phyloP scores from a whole-genome alignment of 2,113 vertebrate genomes.

The Oceanodroma tethys region DNA sequence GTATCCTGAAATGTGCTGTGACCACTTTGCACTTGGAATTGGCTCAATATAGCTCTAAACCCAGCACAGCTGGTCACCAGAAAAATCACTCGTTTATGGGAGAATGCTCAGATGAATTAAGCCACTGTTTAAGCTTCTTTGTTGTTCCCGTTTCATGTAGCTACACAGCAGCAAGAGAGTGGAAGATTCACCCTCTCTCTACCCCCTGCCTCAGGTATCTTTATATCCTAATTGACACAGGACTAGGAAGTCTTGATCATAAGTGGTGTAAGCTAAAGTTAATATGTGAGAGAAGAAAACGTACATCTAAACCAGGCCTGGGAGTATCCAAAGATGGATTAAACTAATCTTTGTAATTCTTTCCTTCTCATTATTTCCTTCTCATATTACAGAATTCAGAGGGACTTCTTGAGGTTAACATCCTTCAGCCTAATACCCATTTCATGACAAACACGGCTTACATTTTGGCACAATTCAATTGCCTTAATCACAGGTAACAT shows the following conservation, averaged over 20 bases:
- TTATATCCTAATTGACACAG: background rate
- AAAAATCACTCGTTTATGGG: background rate
- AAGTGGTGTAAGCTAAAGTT: background rate
- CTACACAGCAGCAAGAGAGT: background rate
- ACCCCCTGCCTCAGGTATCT: background rate
- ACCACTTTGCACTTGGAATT: background rate
- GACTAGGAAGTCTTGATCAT: background rate
- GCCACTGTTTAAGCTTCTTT: background rate
- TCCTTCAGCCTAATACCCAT: background rate
- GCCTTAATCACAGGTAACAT: background rate
- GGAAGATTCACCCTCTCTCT: background rate
- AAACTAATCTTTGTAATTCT: background rate
- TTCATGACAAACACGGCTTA: background rate
- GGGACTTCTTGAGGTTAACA: background rate
- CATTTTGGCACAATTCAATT: background rate
- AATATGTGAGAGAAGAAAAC: background rate
- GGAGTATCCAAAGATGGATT: background rate
- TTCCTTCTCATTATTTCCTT: background rate
- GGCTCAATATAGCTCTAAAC: background rate
- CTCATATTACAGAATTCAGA: background rate
- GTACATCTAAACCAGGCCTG: background rate
- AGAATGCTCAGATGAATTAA: background rate
- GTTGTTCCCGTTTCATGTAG: background rate
- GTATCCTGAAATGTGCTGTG: background rate
- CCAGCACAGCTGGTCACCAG: constrained; percentile 14